These are phyloP conservation scores for Dynastes grantii DNA, from an alignment of 2,888 invertebrate genomes.

Conservation along the genomic window DNA sequence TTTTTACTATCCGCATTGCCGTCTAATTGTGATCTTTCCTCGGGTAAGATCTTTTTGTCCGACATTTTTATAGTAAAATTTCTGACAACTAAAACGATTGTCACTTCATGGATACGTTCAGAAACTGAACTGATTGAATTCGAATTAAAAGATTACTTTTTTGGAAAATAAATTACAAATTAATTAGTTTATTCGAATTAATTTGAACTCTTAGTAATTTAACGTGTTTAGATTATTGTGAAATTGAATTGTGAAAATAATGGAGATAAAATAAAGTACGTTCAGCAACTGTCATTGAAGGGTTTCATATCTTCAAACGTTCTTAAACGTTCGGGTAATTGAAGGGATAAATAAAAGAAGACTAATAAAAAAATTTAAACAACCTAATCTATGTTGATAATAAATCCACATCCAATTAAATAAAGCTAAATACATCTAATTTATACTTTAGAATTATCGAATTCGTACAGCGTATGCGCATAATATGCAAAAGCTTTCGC, in stretches of 20 bases:
- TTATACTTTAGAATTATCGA: not conserved
- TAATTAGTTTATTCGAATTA: no score
- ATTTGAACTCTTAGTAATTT: no score
- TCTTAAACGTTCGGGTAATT: not conserved
- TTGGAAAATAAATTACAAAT: no score
- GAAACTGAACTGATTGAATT: not conserved
- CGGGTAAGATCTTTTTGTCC: slow-evolving; percentile 70
- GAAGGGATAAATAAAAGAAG: not conserved
- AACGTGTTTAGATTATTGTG: no score
- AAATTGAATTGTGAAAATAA: no score
- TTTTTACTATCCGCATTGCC: slow-evolving; percentile 71
- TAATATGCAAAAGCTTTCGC: not conserved
- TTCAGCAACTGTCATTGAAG: not conserved
- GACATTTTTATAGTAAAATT: slow-evolving; percentile 63
- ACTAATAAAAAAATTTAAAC: not conserved
- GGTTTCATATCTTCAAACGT: not conserved
- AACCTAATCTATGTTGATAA: not conserved
- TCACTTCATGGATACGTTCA: slow-evolving; percentile 28
- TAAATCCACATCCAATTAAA: not conserved
- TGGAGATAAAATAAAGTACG: not conserved
- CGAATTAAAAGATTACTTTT: no score
- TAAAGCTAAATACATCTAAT: not conserved
- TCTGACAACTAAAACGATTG: slow-evolving; percentile 34
- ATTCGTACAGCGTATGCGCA: slow-evolving; percentile 20
- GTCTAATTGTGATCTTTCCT: slow-evolving; percentile 70